Percentiles rank a stretch among this genome's conserved stretches.
Evolutionary conservation across 2,888 invertebrate genomes (phyloP).

Genomic region (Oligia fasciuncula): DNA sequence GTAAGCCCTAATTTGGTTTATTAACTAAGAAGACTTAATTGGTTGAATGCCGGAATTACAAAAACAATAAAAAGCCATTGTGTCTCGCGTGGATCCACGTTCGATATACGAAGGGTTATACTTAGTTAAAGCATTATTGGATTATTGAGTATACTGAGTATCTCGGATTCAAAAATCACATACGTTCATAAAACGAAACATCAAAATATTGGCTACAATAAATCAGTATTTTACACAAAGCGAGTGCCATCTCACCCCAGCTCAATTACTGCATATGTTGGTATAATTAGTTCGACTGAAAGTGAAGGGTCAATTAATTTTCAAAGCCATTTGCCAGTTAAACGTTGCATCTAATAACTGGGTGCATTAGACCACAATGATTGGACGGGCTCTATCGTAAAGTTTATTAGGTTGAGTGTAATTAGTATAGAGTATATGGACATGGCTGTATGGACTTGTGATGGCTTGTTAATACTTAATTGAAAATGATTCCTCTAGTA

Average conservation of each 20-base stretch:
- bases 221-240: constrained; percentile 12
- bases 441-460: constrained; percentile 1
- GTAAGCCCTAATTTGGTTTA: no score
- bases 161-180: not conserved
- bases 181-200: not conserved
- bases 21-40: no score
- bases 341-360: constrained; percentile 48
- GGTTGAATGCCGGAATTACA: not conserved
- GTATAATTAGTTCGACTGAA: constrained; percentile 47
- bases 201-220: not conserved
- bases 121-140: no score
- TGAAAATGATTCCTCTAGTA: constrained; percentile 9
- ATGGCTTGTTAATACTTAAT: constrained; percentile 9
- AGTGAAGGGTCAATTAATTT: constrained; percentile 54
- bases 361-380: constrained; percentile 56
- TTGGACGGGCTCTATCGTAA: constrained; percentile 38
- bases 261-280: constrained; percentile 29
- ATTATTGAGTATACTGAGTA: not conserved
- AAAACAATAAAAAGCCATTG: not conserved
- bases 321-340: constrained; percentile 52
- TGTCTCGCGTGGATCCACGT: not conserved
- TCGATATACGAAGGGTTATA: not conserved
- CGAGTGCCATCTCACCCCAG: constrained; percentile 7
- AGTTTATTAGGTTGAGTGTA: constrained; percentile 30
- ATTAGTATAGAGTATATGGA: constrained; percentile 15